Evolutionary conservation across 2,797 vertebrate genomes (phyloP).

Genomic region (Australoheros facetus): DNA sequence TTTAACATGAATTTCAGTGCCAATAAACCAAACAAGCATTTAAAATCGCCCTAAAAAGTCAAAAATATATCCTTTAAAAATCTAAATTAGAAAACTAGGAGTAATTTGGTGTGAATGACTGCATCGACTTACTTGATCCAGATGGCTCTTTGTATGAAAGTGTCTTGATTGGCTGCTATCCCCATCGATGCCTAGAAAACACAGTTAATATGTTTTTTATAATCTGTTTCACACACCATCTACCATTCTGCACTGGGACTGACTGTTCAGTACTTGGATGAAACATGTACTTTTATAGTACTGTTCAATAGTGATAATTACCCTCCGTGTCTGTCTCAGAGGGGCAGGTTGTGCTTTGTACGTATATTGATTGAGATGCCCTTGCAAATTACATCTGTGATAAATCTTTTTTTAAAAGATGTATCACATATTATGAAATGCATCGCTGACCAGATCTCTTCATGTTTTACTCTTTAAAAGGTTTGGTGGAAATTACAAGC

Average conservation of each 20-base stretch:
- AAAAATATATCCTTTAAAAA: not conserved
- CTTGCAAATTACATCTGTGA: not conserved
- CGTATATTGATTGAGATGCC: not conserved
- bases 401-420: not conserved
- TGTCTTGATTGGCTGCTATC: conserved; percentile 6
- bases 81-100: not conserved
- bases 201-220: conserved; percentile 2
- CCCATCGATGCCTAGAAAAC: conserved; percentile 41
- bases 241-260: not conserved
- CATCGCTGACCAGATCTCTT: not conserved
- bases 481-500: conserved; percentile 5
- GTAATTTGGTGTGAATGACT: not conserved
- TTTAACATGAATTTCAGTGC: not conserved
- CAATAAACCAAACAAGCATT: not conserved
- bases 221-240: not conserved
- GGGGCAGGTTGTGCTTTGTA: not conserved
- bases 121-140: conserved; percentile 63
- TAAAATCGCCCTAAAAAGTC: not conserved
- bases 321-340: not conserved
- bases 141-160: conserved; percentile 1
- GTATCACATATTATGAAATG: not conserved
- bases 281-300: not conserved
- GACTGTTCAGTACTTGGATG: not conserved
- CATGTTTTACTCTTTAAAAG: not conserved
- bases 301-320: not conserved